These are phyloP conservation scores for Canis aureus DNA, from an alignment of 2,113 vertebrate genomes.

Conservation along the genomic window DNA sequence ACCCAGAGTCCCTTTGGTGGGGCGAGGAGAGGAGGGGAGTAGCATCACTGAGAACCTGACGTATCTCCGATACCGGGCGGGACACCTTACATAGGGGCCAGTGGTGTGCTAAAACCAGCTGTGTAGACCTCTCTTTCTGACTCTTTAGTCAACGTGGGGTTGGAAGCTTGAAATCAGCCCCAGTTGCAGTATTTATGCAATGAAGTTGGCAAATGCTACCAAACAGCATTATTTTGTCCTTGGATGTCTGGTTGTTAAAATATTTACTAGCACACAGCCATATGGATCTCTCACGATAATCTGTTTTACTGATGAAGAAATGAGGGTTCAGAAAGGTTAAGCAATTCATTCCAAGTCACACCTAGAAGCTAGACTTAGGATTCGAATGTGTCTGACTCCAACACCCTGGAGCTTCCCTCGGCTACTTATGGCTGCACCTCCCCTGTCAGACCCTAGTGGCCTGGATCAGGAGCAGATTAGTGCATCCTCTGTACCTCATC, in stretches of 20 bases:
- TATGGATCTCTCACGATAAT: background rate
- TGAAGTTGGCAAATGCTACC: background rate
- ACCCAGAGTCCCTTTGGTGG: background rate
- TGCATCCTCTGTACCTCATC: background rate
- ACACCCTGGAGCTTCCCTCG: background rate
- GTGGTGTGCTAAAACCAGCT: background rate
- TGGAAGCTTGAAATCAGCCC: background rate
- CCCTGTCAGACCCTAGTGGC: background rate
- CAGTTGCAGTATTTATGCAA: background rate
- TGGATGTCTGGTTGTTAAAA: slow-evolving; percentile 2
- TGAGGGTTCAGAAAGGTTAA: background rate
- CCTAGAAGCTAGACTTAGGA: background rate
- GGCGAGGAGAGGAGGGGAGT: background rate
- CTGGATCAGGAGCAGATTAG: background rate
- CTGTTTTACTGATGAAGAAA: background rate
- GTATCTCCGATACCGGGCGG: background rate
- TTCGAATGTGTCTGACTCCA: background rate
- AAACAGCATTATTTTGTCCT: background rate
- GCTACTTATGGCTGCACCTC: background rate
- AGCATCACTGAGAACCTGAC: background rate
- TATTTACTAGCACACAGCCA: background rate
- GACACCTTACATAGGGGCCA: background rate
- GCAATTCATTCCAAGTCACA: background rate
- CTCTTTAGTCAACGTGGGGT: accelerated
- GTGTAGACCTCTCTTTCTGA: accelerated